Evolutionary conservation across 2,888 invertebrate genomes (phyloP), one percentile per base, ranked within the genome.

Genomic region (Myathropa florea): DNA sequence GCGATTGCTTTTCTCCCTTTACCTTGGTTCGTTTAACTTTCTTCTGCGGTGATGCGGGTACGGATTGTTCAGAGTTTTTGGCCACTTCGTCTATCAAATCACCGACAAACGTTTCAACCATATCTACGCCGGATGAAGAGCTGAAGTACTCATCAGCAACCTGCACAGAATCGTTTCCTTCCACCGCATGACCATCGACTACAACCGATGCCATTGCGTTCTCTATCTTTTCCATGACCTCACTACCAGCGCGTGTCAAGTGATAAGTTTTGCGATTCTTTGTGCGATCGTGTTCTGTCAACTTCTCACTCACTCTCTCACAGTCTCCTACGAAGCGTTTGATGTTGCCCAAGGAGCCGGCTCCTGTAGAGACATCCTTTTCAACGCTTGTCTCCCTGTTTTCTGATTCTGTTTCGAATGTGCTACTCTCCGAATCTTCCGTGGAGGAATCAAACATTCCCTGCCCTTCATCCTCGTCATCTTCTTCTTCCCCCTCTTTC

Each of bases 71-170:
- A 33, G 89, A 88, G 73, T 89, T 89, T 10, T 90, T 90, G 63
- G 93, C 93, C 21, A 94, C 94, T 84, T 93, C 93, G 88, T 95
- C 94, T 2, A 95, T 90, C 0, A 95, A 92, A 72, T 95, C 94
- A 80, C 94, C 94, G 2, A 95, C 88, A 73, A 95, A 94, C 57
- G 94, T 94, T 61, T 94, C 94, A 7, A 94, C 94, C 9, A 94
- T 92, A 21, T 92, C 91, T 7, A 92, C 91, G 0, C 92, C 92
- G 60, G 91, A 87, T 90, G 90, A 90, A 23, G 90, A 93, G 88
- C 93, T 94, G 88, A 95, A 95, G 89, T 95, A 95, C 81, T 96
- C 95, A 88, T 95, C 95, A 0, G 95, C 95, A 0, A 95, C 89
- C 72, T 91, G 93, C 0, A 94, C 94, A 72, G 95, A 94, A 14